Conservation (phyloP, 2,797 vertebrate genomes). For the Lates japonicus region DNA sequence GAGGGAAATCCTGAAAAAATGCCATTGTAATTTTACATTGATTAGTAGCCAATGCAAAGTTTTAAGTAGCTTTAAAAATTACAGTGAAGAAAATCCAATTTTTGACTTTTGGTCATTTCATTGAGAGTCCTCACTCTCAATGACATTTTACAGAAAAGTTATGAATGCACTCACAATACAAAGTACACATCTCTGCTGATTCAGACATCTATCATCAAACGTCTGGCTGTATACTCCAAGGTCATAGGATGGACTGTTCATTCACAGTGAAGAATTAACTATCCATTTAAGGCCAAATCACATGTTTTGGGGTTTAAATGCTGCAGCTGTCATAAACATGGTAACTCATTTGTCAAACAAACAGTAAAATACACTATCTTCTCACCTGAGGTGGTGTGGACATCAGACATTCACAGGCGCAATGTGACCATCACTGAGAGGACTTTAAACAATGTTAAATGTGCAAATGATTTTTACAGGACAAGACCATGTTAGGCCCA, state of each 20-base stretch:
- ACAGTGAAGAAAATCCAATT: too few species aligned
- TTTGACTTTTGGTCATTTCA: too few species aligned
- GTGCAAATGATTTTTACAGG: not conserved
- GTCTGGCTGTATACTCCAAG: constrained; percentile 16
- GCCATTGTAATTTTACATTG: too few species aligned
- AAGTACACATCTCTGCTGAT: constrained; percentile 18
- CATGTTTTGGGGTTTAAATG: constrained; percentile 66
- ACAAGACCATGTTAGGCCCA: not conserved
- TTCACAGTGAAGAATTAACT: constrained; percentile 68
- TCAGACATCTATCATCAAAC: constrained; percentile 30
- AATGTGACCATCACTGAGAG: not conserved
- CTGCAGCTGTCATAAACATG: constrained; percentile 68
- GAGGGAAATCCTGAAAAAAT: not conserved
- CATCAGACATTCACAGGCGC: constrained; percentile 1
- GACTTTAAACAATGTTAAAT: not conserved
- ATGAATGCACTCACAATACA: not conserved
- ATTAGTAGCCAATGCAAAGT: not conserved
- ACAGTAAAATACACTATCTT: constrained; percentile 30
- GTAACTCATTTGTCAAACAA: constrained; percentile 73
- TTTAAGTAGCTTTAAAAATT: not conserved
- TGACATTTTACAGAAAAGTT: not conserved
- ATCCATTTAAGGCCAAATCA: constrained; percentile 64
- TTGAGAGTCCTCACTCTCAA: not conserved
- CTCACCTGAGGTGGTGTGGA: not conserved
- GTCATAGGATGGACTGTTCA: constrained; percentile 27